Conservation (phyloP, 2,888 invertebrate genomes). For the Clivina fossor region DNA sequence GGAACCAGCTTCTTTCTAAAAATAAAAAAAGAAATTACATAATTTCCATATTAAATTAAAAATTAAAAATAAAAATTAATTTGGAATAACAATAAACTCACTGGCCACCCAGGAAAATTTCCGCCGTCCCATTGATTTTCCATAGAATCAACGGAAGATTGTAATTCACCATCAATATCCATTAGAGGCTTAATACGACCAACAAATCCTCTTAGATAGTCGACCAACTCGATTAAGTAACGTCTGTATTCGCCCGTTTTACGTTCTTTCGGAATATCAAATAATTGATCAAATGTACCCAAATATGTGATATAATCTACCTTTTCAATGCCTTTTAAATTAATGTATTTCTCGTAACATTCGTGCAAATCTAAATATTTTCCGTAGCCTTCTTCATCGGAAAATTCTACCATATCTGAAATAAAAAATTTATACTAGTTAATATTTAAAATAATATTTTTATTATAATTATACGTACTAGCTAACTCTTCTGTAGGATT, state of each 20-base stretch:
- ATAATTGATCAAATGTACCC: conserved; percentile 91
- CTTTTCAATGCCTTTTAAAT: conserved; percentile 95
- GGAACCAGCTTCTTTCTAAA: conserved; percentile 87
- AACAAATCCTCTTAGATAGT: conserved; percentile 83
- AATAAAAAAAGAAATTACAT: conserved; percentile 36
- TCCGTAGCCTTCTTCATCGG: conserved; percentile 99
- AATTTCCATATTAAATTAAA: conserved; percentile 19
- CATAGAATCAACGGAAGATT: conserved; percentile 78
- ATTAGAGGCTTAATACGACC: conserved; percentile 82
- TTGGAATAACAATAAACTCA: conserved; percentile 49
- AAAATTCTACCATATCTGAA: conserved; percentile 86
- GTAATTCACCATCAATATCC: conserved; percentile 78
- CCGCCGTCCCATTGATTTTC: conserved; percentile 86
- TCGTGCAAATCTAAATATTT: conserved; percentile 97
- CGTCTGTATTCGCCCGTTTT: conserved; percentile 85
- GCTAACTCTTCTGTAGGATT: conserved; percentile 85
- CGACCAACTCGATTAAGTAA: conserved; percentile 80
- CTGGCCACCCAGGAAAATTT: conserved; percentile 92
- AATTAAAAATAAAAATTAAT: conserved; percentile 17
- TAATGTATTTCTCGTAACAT: conserved; percentile 93
- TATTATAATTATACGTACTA: conserved; percentile 57
- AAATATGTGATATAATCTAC: conserved; percentile 96
- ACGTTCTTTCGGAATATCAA: conserved; percentile 89
- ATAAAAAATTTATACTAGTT: conserved; percentile 5
- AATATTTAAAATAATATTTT: background rate